These are phyloP conservation scores for Vanacampus margaritifer DNA, from an alignment of 2,113 vertebrate species.

Conservation along the genomic window DNA sequence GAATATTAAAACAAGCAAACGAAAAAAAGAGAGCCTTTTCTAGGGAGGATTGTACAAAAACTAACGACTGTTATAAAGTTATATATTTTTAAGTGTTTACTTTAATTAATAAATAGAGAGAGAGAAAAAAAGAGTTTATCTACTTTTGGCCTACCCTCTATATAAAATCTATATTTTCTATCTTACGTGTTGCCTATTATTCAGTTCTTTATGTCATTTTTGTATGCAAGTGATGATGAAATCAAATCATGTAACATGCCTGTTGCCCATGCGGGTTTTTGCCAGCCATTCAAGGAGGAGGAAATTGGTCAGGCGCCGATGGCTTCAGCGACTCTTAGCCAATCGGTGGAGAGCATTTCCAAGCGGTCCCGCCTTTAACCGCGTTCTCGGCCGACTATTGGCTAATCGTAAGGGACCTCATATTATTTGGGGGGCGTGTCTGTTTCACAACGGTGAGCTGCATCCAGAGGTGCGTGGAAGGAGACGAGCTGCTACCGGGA, in stretches of 20 bases:
- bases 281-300: not conserved
- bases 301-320: slow-evolving; percentile 45
- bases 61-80: no score
- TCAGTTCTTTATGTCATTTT: no score
- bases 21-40: no score
- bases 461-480: not conserved
- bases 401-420: not conserved
- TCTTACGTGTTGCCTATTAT: no score
- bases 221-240: no score
- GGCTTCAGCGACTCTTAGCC: slow-evolving; percentile 52
- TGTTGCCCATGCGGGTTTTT: not conserved
- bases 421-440: slow-evolving; percentile 45
- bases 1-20: no score
- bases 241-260: slow-evolving; percentile 3
- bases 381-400: slow-evolving; percentile 27
- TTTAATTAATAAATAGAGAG: no score
- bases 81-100: no score
- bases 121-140: no score
- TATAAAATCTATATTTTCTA: no score
- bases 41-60: no score
- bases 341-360: slow-evolving; percentile 35
- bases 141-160: no score
- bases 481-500: not conserved
- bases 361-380: slow-evolving; percentile 7
- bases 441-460: accelerated